Evolutionary conservation across 2,113 vertebrate genomes (phyloP), one percentile per base, ranked within the genome.

Genomic region (Oophaga pumilio): DNA sequence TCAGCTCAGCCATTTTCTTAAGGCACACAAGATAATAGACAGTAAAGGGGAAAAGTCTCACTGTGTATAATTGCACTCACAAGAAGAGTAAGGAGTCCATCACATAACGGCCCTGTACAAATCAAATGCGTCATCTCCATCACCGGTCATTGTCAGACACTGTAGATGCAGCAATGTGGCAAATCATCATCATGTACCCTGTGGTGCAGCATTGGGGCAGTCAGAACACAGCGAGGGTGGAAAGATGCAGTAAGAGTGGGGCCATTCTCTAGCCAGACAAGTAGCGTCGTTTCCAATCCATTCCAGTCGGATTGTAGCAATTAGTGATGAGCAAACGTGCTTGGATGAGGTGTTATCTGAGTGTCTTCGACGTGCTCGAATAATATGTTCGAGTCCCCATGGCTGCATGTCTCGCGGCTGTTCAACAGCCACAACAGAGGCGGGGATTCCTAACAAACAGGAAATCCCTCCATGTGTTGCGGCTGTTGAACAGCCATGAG

Each of bases 11-110:
- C 95, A 95, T 94, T 94, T 93, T 90, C 43, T 85, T 95, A 95
- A 96, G 94, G 95, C 94, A 94, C 95, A 95, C 95, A 95, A 95
- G 95, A 95, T 93, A 94, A 93, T 94, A 95, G 93, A 96, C 95
- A 95, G 96, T 93, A 94, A 97, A 97, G 96, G 95, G 95, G 95
- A 94, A 33, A 50, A 53, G 33, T 94, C 60, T 69, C 33, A 78
- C 24, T 57, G 26, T 28, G 33, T 87, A 74, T 43, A 80, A 28
- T 71, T 17, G 52, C 43, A 66, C 52, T 43, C 68, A 57, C 66
- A 28, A 76, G 62, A 26, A 68, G 43, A 50, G 53, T 22, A 15
- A 76, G 28, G 53, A 28, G 33, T 50, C 69, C 28, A 59, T 57
- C 15, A 50, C 13, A 10, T 73, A 60, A 81, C 24, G 52, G 18